phyloP scores from a whole-genome alignment of 2,888 invertebrate species.

The Tenthredo distinguenda region DNA sequence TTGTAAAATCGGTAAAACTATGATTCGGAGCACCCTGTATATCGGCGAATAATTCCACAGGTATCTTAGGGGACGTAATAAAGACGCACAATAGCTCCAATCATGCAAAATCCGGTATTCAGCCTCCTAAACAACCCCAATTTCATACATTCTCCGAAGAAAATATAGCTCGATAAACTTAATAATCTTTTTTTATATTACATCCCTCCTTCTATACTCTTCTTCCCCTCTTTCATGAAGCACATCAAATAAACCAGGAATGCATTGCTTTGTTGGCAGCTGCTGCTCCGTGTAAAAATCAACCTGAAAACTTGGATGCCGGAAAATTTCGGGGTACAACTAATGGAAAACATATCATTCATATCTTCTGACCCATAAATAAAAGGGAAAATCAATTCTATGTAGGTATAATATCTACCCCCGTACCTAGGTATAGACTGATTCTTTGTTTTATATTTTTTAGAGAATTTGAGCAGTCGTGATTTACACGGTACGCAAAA shows the following conservation, averaged over 20 bases:
- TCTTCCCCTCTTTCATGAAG: slow-evolving; percentile 12
- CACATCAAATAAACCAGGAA: slow-evolving; percentile 46
- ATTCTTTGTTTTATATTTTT: not conserved
- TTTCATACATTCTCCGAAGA: slow-evolving; percentile 47
- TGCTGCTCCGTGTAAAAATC: slow-evolving; percentile 39
- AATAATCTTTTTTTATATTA: slow-evolving; percentile 52
- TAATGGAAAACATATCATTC: slow-evolving; percentile 14
- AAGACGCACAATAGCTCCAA: slow-evolving; percentile 51
- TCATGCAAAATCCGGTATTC: slow-evolving; percentile 53
- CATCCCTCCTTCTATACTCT: not conserved
- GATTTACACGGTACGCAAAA: not conserved
- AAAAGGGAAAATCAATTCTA: not conserved
- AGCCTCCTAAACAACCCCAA: slow-evolving; percentile 52
- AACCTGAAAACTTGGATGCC: slow-evolving; percentile 3
- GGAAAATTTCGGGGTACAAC: not conserved
- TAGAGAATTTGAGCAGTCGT: not conserved
- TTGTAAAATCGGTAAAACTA: not conserved
- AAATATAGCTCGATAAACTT: slow-evolving; percentile 52
- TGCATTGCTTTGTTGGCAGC: slow-evolving; percentile 49
- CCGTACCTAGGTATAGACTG: not conserved
- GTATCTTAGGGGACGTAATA: slow-evolving; percentile 32
- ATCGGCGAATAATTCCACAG: slow-evolving; percentile 39
- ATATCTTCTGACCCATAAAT: not conserved
- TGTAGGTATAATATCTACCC: not conserved
- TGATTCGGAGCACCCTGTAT: not conserved